Percentiles rank a stretch among this genome's conserved stretches.
These are phyloP conservation scores for Urophycis tenuis DNA, from an alignment of 2,797 vertebrate genomes.

Conservation along the genomic window DNA sequence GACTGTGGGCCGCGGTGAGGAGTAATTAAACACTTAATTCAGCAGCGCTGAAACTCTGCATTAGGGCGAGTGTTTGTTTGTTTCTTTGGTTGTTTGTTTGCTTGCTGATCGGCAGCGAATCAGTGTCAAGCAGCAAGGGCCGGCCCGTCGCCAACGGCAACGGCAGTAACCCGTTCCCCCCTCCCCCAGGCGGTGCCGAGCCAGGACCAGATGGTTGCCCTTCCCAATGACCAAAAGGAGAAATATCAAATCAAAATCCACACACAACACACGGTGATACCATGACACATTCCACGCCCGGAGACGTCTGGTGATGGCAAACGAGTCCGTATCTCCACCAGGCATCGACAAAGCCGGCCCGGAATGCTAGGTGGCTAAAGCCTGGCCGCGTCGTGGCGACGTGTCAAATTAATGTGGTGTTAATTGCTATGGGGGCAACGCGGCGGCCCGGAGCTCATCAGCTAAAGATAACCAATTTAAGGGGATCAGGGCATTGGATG, in stretches of 20 bases:
- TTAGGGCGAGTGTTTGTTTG: neutral
- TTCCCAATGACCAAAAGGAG: neutral
- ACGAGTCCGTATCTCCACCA: neutral
- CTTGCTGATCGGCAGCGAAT: neutral
- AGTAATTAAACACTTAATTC: neutral
- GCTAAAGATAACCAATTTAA: neutral
- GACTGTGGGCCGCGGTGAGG: neutral
- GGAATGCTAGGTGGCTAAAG: neutral
- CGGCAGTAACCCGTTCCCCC: neutral
- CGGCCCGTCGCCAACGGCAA: no score
- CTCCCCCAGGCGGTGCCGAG: neutral
- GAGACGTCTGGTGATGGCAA: neutral
- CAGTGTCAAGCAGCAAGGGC: no score
- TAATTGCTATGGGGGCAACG: conserved; percentile 1
- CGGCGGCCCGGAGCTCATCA: neutral
- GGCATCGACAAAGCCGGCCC: neutral
- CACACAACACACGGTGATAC: neutral
- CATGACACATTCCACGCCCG: neutral
- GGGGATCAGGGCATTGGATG: neutral
- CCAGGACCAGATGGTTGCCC: neutral
- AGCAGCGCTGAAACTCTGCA: neutral
- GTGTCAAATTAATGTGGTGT: neutral
- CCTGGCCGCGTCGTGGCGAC: neutral
- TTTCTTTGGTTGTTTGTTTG: neutral
- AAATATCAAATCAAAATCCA: no score